Base-by-base conservation (phyloP, 2,113 vertebrate species). In the Pholis gunnellus region DNA sequence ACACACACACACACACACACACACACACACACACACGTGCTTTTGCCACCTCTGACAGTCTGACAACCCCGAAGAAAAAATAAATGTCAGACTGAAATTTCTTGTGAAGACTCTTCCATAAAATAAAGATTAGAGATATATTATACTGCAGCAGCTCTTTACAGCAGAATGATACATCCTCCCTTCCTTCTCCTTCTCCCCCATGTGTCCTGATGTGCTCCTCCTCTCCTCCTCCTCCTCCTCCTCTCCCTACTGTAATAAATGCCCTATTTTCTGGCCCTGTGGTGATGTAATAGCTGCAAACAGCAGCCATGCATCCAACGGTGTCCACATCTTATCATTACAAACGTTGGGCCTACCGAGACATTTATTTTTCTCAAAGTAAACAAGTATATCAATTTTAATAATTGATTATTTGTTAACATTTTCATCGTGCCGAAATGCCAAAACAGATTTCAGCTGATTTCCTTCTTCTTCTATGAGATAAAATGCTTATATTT, bases 21-120 rank as follows among this genome's bases (percentile, higher is more conserved):
- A 71, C 44, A 46, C 44, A 46, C 13, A 46, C 44, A 46, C 44
- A 46, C 66, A 48, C 80, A 72, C n/a, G 84, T 40, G 56, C 42
- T 76, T 69, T 31, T 52, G 29, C 57, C 71, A 86, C 79, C 83
- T 80, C 60, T 75, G 79, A 81, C 75, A 72, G 69, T 63, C 68
- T 74, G 71, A 75, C 42, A 38, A 20, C 71, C 54, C 27, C 34
- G 63, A 27, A 74, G 72, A 72, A 44, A 61, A 50, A 20, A 5
- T 3, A 61, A 11, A 65, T 61, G 25, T 36, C 18, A 57, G 22
- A 7, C 25, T 34, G 59, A 66, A 3, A 27, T 77, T 72, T 80
- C 5, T 68, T 0, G 25, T 15, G 8, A 52, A 17, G 44, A 20
- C 20, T 29, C 34, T 52, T 67, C 31, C 18, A 81, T 36, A 6